A percentile compares a stretch with the other conserved stretches of the same genome.
These are phyloP conservation scores for Elegia similella DNA, from an alignment of 2,888 invertebrate genomes.

Conservation along the genomic window DNA sequence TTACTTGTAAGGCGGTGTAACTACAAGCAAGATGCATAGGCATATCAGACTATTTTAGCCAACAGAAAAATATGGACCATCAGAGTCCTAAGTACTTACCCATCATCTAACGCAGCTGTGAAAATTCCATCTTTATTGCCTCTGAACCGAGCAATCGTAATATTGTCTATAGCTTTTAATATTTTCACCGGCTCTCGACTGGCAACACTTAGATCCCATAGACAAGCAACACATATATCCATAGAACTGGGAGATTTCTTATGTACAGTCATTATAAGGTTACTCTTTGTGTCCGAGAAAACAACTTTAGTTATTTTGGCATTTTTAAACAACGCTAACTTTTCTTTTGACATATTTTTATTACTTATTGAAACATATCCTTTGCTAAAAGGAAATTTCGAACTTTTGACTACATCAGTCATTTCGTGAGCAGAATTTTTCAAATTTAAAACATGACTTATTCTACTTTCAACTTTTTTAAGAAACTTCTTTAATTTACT, in stretches of 20 bases:
- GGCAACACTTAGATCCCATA: constrained; percentile 66
- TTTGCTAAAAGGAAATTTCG: constrained; percentile 60
- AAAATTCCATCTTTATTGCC: constrained; percentile 62
- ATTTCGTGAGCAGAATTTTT: constrained; percentile 47
- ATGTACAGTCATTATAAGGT: constrained; percentile 61
- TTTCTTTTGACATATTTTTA: constrained; percentile 38
- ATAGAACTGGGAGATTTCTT: constrained; percentile 33
- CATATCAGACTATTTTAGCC: no score
- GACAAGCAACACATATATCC: constrained; percentile 51
- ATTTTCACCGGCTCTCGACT: constrained; percentile 56
- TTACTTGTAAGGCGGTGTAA: no score
- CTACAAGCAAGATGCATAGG: no score
- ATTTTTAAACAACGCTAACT: constrained; percentile 40
- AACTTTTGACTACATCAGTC: constrained; percentile 42
- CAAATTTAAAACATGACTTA: constrained; percentile 50
- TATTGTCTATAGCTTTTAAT: constrained; percentile 57
- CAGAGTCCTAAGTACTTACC: no score
- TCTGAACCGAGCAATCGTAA: constrained; percentile 50
- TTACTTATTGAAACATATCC: constrained; percentile 51
- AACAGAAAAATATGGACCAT: no score
- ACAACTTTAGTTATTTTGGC: constrained; percentile 48
- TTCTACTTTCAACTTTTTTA: constrained; percentile 54
- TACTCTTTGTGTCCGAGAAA: constrained; percentile 56
- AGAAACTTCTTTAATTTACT: constrained; percentile 55
- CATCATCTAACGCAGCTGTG: constrained; percentile 63